Evolutionary conservation across 2,797 vertebrate species (phyloP).

Genomic region (Oreochromis mossambicus): DNA sequence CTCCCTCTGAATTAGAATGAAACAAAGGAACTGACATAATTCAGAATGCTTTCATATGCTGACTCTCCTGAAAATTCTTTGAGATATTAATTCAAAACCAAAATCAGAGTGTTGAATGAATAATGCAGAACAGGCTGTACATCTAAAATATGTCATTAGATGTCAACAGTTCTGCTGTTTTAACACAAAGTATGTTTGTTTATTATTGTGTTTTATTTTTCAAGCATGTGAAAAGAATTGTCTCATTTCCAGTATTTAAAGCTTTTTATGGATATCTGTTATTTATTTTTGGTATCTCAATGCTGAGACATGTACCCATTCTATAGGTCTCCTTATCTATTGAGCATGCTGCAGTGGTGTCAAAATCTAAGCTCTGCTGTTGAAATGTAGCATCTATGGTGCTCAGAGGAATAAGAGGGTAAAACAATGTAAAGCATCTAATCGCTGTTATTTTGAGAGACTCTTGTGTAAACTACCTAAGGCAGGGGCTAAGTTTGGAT

Average conservation of each 20-base stretch:
- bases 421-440: neutral
- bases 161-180: conserved; percentile 4
- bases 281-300: neutral
- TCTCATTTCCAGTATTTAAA: neutral
- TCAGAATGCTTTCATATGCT: neutral
- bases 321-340: neutral
- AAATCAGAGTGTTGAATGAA: neutral
- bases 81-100: neutral
- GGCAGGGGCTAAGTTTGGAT: neutral
- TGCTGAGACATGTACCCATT: neutral
- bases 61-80: neutral
- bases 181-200: conserved; percentile 4
- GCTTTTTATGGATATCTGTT: neutral
- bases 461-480: neutral
- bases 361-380: neutral
- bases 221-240: neutral
- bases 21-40: neutral
- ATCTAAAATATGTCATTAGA: conserved; percentile 13
- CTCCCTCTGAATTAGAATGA: neutral
- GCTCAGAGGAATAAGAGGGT: neutral
- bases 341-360: neutral
- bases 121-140: neutral
- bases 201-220: neutral
- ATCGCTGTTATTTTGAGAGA: neutral
- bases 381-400: neutral